A percentile compares a stretch with the other conserved stretches of the same genome.
Conservation (phyloP, 2,113 vertebrate genomes). For the Oophaga pumilio region DNA sequence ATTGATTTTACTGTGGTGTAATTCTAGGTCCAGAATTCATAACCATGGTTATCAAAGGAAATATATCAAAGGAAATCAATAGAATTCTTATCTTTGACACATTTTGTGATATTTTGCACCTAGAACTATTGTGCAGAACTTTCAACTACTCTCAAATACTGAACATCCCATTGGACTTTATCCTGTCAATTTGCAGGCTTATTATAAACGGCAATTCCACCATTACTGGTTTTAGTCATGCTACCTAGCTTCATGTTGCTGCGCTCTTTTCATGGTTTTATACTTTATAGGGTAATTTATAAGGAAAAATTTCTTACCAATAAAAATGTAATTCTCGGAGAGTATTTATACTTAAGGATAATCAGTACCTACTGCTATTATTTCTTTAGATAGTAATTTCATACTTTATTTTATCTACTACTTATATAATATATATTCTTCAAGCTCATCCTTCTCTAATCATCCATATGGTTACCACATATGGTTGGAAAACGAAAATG, state of each 20-base stretch:
- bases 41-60: constrained; percentile 12
- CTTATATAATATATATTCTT: no score
- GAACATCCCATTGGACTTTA: background rate
- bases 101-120: background rate
- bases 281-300: background rate
- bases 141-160: background rate
- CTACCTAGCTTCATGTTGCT: background rate
- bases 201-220: background rate
- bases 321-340: background rate
- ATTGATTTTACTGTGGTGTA: constrained; percentile 39
- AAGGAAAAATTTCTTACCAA: background rate
- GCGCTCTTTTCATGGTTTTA: background rate
- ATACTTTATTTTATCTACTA: background rate
- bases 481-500: no score
- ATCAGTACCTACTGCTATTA: background rate
- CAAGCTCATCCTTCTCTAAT: no score
- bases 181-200: background rate
- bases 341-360: background rate
- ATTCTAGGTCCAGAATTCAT: constrained; percentile 20
- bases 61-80: constrained; percentile 18
- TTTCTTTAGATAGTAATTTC: background rate
- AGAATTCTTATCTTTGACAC: constrained; percentile 3
- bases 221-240: background rate
- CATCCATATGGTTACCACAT: no score
- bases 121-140: background rate